phyloP scores from a whole-genome alignment of 2,888 invertebrate genomes.

The Platerodrilus igneus region DNA sequence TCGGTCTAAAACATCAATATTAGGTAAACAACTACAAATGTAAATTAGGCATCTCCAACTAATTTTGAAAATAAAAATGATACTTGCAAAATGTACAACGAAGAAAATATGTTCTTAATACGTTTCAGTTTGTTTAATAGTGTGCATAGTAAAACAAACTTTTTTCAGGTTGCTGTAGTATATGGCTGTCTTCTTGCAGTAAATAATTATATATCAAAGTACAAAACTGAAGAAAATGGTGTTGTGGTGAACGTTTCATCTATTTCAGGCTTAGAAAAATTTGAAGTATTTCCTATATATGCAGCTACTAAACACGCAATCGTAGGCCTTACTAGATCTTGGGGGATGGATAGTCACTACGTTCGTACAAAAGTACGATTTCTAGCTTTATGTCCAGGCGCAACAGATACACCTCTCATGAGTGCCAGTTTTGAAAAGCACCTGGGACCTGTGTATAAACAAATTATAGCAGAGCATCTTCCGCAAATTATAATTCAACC shows the following conservation, averaged over 20 bases:
- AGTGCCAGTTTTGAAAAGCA: constrained; percentile 13
- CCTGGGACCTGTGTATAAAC: constrained; percentile 14
- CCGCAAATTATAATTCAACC: constrained; percentile 14
- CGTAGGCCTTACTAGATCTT: constrained; percentile 35
- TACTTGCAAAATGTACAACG: too few relatives aligned
- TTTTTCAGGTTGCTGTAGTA: constrained; percentile 45
- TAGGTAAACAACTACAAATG: too few relatives aligned
- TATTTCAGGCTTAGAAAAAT: constrained; percentile 41
- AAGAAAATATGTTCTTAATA: too few relatives aligned
- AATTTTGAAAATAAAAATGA: too few relatives aligned
- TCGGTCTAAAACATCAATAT: too few relatives aligned
- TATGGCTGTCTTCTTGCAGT: constrained; percentile 47
- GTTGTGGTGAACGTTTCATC: constrained; percentile 51
- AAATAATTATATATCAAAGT: constrained; percentile 47
- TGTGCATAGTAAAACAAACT: too few relatives aligned
- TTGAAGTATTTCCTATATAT: constrained; percentile 42
- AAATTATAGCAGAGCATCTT: constrained; percentile 13
- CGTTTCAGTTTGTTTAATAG: too few relatives aligned
- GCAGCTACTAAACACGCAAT: constrained; percentile 44
- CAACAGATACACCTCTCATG: constrained; percentile 40
- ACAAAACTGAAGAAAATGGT: constrained; percentile 48
- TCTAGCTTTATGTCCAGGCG: constrained; percentile 45
- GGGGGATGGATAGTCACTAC: constrained; percentile 37
- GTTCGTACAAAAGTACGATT: constrained; percentile 44
- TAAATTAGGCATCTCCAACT: too few relatives aligned